These are phyloP conservation scores for Oenanthe oenanthe DNA, from an alignment of 2,113 vertebrate species.

Conservation along the genomic window DNA sequence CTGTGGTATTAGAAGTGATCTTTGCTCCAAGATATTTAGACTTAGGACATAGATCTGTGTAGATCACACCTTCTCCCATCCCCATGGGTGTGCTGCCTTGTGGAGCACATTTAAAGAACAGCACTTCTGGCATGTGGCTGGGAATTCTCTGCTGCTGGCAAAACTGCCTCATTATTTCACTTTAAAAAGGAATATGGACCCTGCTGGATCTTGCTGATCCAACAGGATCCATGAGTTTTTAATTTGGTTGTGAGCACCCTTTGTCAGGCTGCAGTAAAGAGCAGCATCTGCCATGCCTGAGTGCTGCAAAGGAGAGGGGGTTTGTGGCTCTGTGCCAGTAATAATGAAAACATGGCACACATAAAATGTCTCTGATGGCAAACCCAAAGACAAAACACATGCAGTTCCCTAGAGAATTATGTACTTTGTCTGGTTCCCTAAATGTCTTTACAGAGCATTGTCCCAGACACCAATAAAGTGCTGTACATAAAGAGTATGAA, in stretches of 20 bases:
- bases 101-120: background rate
- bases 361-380: background rate
- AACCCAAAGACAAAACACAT: background rate
- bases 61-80: background rate
- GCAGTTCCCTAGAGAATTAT: background rate
- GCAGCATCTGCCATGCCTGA: background rate
- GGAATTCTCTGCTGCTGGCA: background rate
- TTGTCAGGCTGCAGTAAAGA: background rate
- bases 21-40: background rate
- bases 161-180: background rate
- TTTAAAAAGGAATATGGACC: background rate
- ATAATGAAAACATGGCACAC: background rate
- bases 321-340: background rate
- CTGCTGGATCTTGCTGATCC: background rate
- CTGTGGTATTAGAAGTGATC: background rate
- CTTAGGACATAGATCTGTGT: background rate
- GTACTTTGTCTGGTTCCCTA: background rate
- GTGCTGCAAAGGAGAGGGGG: background rate
- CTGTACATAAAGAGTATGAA: background rate
- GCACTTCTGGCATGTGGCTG: background rate
- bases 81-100: background rate
- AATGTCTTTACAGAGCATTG: background rate
- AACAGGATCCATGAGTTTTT: background rate
- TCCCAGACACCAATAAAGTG: background rate
- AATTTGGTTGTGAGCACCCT: background rate